Base-by-base conservation (phyloP, 2,113 vertebrate genomes). In the Prinia subflava region DNA sequence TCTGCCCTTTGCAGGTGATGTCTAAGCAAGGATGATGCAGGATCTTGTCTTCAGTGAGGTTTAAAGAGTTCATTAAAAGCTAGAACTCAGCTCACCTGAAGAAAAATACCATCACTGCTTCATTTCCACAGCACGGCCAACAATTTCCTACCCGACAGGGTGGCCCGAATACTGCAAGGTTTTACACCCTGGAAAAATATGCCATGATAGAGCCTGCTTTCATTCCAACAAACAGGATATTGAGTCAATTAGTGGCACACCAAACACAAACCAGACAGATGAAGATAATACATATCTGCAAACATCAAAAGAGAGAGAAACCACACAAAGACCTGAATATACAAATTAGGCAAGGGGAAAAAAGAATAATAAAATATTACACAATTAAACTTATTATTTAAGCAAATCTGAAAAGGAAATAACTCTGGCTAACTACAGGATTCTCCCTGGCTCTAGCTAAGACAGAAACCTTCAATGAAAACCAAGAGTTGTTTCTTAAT, bases 261-360 rank as follows among this genome's bases (percentile, higher is more conserved):
- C 90, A 93, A 95, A 91, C 89, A 74, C 52, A 90, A 95, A 94
- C 81, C 78, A 92, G 96, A 84, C 69, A 97, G 97, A 97, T 97
- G 87, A 97, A 97, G 97, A 96, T 94, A 96, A 80, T 78, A 93
- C 93, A 83, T 85, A 97, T 93, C 70, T 97, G 86, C 75, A 85
- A 83, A 96, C 96, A 97, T 97, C 96, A 97, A 95, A 97, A 97
- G 95, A 64, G 25, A 93, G 44, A 90, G 90, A 95, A 97, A 94
- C 95, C 95, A 93, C 95, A 96, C 65, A 82, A 90, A 92, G 83
- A 94, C 46, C 77, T 87, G 86, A 71, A 94, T 60, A 89, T 44
- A 92, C 80, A 96, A 97, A 95, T 86, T 80, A 91, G 76, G 52
- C 8, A 19, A 63, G 22, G 5, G 5, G 13, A 2, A 11, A 23